These are phyloP conservation scores for Campaea margaritaria DNA, from an alignment of 2,888 invertebrate genomes.

Conservation along the genomic window DNA sequence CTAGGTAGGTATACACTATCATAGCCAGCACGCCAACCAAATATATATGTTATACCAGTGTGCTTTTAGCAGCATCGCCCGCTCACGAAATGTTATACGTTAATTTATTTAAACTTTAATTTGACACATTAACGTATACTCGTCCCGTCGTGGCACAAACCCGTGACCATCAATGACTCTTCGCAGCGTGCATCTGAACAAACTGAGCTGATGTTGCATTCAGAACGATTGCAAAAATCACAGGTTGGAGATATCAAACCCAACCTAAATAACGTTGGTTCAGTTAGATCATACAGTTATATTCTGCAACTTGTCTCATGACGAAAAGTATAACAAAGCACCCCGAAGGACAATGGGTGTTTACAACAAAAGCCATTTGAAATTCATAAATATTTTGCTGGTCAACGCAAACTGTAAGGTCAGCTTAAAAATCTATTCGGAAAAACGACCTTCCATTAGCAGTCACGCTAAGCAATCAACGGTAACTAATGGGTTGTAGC, in stretches of 20 bases:
- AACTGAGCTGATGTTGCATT: no score
- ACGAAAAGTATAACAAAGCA: constrained; percentile 8
- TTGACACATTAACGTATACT: no score
- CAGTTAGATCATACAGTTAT: no score
- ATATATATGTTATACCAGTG: background rate
- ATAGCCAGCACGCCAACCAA: constrained; percentile 10
- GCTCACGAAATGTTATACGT: no score
- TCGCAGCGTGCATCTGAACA: no score
- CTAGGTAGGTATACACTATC: constrained; percentile 16
- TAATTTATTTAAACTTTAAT: no score
- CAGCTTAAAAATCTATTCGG: constrained; percentile 35
- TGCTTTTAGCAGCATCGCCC: background rate
- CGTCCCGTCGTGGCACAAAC: no score
- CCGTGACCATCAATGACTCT: no score
- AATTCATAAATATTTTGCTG: constrained; percentile 28
- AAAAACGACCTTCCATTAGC: constrained; percentile 40
- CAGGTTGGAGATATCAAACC: no score
- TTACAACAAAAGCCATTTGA: constrained; percentile 8
- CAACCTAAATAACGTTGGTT: no score
- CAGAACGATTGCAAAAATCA: no score
- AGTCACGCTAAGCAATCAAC: constrained; percentile 41
- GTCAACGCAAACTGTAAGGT: constrained; percentile 33
- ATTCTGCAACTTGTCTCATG: constrained; percentile 3
- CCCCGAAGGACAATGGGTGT: no score
- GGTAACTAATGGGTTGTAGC: constrained; percentile 36